Evolutionary conservation across 1,140 invertebrate genomes (phyloP).

Genomic region (Prorops nasuta): DNA sequence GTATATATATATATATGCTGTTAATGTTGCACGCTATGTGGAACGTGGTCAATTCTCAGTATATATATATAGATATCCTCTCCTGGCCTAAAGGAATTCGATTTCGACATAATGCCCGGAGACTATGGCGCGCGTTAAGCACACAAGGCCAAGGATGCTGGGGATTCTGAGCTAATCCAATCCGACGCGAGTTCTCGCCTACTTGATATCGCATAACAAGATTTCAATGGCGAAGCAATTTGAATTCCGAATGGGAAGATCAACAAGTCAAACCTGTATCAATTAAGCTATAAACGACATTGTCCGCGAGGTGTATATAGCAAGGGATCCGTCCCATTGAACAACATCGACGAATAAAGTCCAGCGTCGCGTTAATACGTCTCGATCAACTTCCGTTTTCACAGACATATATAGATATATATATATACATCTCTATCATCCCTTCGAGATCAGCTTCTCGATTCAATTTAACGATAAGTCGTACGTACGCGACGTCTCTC

Average conservation of each 20-base stretch:
- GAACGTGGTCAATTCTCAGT: conserved; percentile 13
- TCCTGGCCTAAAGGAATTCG: conserved; percentile 32
- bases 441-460: no score
- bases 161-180: conserved; percentile 35
- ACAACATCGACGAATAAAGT: background rate
- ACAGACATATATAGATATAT: no score
- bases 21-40: background rate
- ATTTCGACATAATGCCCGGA: conserved; percentile 30
- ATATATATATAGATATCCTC: conserved; percentile 27
- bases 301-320: no score
- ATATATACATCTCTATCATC: no score
- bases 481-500: conserved; percentile 24
- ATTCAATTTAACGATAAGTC: background rate
- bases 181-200: conserved; percentile 35
- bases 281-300: no score
- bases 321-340: no score
- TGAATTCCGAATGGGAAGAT: conserved; percentile 36
- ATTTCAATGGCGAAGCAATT: conserved; percentile 30
- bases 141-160: conserved; percentile 18
- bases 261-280: conserved; percentile 26
- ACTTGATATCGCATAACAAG: conserved; percentile 37
- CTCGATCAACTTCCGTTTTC: background rate
- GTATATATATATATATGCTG: no score
- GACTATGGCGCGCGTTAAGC: conserved; percentile 1
- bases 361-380: background rate